Evolutionary conservation across 2,888 invertebrate species (phyloP), one percentile per base, ranked within the genome.

Genomic region (Tenthredo scrophulariae): DNA sequence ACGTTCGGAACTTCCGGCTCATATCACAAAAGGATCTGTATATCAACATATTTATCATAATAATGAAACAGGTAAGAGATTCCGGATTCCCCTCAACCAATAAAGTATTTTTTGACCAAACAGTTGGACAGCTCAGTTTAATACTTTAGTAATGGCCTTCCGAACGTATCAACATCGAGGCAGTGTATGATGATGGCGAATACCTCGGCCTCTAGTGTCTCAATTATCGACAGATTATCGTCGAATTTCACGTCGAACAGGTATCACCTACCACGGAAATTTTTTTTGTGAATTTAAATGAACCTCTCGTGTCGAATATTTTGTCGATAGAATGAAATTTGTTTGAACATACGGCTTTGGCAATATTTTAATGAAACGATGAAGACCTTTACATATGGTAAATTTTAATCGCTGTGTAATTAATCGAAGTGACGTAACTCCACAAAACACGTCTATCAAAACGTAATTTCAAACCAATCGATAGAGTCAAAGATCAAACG

Each of bases 401-500:
- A 77, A 6, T 54, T 54, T 40, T 77, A 77, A 29, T 77, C 50
- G 77, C 18, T 29, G 50, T 15, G 54, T 77, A 77, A 77, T 77
- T 77, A 54, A 18, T 77, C 77, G 77, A 18, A 50, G 29, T 77
- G 54, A 77, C 22, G 77, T n/a, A 77, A 77, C 29, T 15, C 15
- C 33, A 15, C 18, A 54, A 33, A 77, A 77, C 29, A 29, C 18
- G 22, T 40, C 2, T 74, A n/a, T 3, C 2, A 74, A 43, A 40
- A 40, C 40, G n/a, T 43, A 50, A 54, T 77, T 77, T 29, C 50
- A 9, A 77, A 54, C 29, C 54, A 54, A 77, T 77, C 77, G 33
- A 77, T 33, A 40, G 29, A 29, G 77, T 50, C 77, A 13, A 54
- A 50, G 77, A 77, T 77, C 77, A 50, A 77, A 77, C 77, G 54